Base-by-base conservation (phyloP, 2,888 invertebrate species). In the Sericinus montela region DNA sequence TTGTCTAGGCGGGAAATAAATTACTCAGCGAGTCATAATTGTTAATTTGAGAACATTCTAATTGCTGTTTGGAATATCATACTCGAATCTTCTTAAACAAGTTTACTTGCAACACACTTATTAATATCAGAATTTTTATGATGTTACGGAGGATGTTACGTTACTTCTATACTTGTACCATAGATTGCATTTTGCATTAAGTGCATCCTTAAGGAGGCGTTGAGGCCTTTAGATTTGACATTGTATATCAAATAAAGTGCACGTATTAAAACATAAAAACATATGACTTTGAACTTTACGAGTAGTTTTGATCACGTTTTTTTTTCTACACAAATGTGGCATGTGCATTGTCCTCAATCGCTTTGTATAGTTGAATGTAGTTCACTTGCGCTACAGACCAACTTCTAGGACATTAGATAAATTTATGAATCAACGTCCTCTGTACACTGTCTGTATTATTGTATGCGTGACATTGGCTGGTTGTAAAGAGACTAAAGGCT, bases 381-480 rank as follows among this genome's bases (percentile, higher is more conserved):
- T 51, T 19, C 40, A 39, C 43, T 43, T 48, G 14, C 40, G 42
- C 43, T 43, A 44, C 34, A 40, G 13, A 34, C 32, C 1, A 7
- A 43, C 13, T 32, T 45, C 36, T 45, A 50, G 62, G 60, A 55
- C 59, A 60, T 55, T 59, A 48, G 56, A 53, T 53, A 57, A 53
- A 58, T 57, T 64, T 57, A 57, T 60, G 56, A 42, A 37, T 43
- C 67, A 69, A 69, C 54, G 65, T 69, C 63, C 62, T 60, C 59
- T 54, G 62, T 62, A 62, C 63, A 67, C 61, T 67, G 58, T 54
- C n/a, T n/a, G n/a, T n/a, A n/a, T 65, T 59, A 77, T 80, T 83
- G 75, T 80, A 60, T 8, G 58, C 48, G 58, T 74, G 73, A 67
- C 81, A 80, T 79, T 81, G 78, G 70, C 57, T 65, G 67, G 62